Percentiles rank a stretch among this genome's conserved stretches.
phyloP scores from a whole-genome alignment of 2,113 vertebrate genomes.

The Phalacrocorax aristotelis region DNA sequence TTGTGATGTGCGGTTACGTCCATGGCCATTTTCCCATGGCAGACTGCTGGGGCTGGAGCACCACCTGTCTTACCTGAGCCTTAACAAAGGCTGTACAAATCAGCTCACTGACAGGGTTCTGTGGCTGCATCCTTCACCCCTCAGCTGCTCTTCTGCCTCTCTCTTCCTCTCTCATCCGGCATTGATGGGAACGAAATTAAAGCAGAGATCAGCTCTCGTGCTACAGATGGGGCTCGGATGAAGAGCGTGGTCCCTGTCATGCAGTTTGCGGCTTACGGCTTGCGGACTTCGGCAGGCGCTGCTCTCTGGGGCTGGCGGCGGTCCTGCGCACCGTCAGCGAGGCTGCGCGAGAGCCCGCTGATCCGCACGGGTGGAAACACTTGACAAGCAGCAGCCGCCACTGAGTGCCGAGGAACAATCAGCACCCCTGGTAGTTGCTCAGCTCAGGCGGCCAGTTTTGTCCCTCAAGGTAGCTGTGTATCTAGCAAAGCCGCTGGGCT shows the following conservation, averaged over 20 bases:
- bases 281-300: neutral
- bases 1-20: neutral
- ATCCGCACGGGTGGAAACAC: neutral
- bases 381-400: neutral
- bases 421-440: neutral
- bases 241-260: neutral
- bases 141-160: neutral
- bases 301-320: neutral
- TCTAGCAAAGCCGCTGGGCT: neutral
- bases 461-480: neutral
- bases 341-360: neutral
- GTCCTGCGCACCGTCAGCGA: fast-evolving
- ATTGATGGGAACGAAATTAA: neutral
- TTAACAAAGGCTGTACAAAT: neutral
- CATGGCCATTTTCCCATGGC: fast-evolving
- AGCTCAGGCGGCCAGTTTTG: neutral
- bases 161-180: neutral
- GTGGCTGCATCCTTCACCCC: neutral
- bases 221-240: neutral
- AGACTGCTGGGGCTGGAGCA: neutral
- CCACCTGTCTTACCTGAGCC: neutral
- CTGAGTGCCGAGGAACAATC: fast-evolving
- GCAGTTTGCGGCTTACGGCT: neutral
- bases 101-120: fast-evolving
- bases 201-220: neutral